Percentiles rank a stretch among this genome's conserved stretches.
Conservation (phyloP, 2,113 vertebrate species). For the Notarius lentiginosus region DNA sequence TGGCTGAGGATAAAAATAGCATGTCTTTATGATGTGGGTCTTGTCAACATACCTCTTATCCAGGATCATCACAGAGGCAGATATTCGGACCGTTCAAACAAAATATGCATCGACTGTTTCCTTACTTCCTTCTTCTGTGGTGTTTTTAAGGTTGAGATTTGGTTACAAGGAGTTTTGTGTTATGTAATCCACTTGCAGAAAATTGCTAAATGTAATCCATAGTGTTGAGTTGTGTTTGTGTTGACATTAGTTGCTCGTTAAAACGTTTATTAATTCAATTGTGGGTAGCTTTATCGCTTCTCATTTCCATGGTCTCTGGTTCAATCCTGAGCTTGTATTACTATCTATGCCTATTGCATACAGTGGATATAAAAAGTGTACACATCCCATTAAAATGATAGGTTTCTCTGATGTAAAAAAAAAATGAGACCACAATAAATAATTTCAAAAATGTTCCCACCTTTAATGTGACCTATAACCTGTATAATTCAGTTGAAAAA, state of each 20-base stretch:
- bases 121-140: background rate
- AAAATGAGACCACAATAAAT: too few species aligned
- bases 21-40: conserved; percentile 33
- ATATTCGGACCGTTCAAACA: background rate
- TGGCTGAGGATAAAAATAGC: conserved; percentile 31
- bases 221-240: background rate
- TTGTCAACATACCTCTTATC: conserved; percentile 35
- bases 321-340: too few species aligned
- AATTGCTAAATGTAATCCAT: background rate
- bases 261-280: background rate
- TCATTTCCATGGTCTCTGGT: background rate
- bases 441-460: too few species aligned
- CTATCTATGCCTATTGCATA: background rate
- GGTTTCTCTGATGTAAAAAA: too few species aligned
- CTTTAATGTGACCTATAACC: too few species aligned
- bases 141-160: background rate
- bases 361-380: too few species aligned
- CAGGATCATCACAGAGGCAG: conserved; percentile 36
- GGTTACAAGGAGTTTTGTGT: background rate
- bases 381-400: too few species aligned
- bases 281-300: background rate
- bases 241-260: background rate
- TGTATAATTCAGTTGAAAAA: too few species aligned
- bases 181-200: background rate
- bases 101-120: conserved; percentile 3